These are phyloP conservation scores for Megaustenia siamemsis DNA, from an alignment of 2,888 invertebrate species.

Conservation along the genomic window DNA sequence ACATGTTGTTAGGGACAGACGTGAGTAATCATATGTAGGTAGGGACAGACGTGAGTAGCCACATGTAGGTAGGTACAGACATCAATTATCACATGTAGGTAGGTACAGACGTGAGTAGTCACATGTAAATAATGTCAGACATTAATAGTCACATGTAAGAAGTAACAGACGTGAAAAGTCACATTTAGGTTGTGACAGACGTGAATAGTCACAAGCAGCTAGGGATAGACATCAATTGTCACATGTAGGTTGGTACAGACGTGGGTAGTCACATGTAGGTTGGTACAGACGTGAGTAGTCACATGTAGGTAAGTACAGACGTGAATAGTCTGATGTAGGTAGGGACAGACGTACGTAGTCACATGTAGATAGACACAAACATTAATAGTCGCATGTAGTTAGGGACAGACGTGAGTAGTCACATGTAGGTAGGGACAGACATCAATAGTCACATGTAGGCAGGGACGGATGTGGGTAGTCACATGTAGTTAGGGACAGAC, in stretches of 20 bases:
- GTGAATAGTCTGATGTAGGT: not conserved
- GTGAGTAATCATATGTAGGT: not conserved
- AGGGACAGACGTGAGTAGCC: too few species aligned
- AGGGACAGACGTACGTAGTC: not conserved
- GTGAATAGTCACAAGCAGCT: too few species aligned
- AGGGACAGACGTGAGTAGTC: not conserved
- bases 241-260: not conserved
- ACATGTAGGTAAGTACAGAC: not conserved
- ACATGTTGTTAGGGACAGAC: not conserved
- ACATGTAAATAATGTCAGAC: not conserved
- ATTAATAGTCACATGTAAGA: not conserved
- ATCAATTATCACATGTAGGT: too few species aligned
- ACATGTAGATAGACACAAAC: conserved; percentile 28
- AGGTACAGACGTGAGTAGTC: too few species aligned
- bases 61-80: too few species aligned
- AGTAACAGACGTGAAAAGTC: too few species aligned
- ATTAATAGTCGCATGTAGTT: conserved; percentile 12
- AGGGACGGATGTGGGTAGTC: too few species aligned
- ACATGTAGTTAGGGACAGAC: too few species aligned
- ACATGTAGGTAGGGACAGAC: not conserved
- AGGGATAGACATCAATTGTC: not conserved
- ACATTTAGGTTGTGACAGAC: too few species aligned
- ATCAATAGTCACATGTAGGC: too few species aligned
- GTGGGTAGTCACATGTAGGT: not conserved
- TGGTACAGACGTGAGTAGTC: too few species aligned